Evolutionary conservation across 2,113 vertebrate species (phyloP).

Genomic region (Callospermophilus lateralis): DNA sequence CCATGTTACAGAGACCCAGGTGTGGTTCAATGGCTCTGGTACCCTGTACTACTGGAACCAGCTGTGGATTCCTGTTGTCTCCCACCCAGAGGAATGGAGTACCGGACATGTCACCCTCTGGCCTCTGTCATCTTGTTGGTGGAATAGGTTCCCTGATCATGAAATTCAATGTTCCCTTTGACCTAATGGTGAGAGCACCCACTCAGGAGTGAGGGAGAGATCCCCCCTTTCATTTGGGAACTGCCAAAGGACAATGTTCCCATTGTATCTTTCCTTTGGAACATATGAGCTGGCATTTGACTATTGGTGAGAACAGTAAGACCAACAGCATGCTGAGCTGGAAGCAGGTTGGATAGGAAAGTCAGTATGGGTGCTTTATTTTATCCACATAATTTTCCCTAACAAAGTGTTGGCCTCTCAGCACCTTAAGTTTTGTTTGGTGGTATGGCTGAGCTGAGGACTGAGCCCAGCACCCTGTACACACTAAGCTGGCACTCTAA

Average conservation of each 20-base stretch:
- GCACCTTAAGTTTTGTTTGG: neutral
- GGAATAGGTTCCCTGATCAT: neutral
- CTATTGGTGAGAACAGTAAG: neutral
- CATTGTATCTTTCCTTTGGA: too few relatives aligned
- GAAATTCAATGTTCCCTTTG: neutral
- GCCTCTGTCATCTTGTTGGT: too few relatives aligned
- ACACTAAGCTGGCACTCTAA: too few relatives aligned
- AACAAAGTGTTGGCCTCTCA: neutral
- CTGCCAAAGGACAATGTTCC: neutral
- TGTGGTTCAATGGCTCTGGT: too few relatives aligned
- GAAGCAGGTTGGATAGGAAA: neutral
- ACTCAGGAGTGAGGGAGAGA: fast-evolving
- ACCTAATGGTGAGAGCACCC: neutral
- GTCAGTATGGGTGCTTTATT: neutral
- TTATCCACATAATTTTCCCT: too few relatives aligned
- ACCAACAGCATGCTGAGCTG: neutral
- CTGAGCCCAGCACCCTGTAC: neutral
- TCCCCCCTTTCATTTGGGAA: too few relatives aligned
- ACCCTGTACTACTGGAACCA: fast-evolving
- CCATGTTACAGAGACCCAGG: fast-evolving
- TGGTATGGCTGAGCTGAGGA: neutral
- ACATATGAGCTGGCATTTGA: neutral
- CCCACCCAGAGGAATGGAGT: neutral
- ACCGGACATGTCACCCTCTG: neutral
- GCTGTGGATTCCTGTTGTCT: too few relatives aligned